These are phyloP conservation scores for Netelia melanura DNA, from an alignment of 2,888 invertebrate species.

Conservation along the genomic window DNA sequence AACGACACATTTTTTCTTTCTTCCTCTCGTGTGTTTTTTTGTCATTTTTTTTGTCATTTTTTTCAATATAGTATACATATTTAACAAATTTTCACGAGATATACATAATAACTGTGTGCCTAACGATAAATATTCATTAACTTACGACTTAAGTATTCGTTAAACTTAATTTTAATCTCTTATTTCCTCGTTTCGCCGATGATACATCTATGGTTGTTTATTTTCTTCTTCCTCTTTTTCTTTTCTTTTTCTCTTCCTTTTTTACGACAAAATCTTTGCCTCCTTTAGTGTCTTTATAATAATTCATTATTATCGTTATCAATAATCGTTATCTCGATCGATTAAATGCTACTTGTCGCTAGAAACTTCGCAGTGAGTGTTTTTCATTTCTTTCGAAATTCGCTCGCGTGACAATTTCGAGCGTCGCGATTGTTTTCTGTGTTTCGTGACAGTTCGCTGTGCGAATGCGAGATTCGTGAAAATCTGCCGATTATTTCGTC, in stretches of 20 bases:
- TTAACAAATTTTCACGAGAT: conserved; percentile 80
- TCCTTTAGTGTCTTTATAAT: conserved; percentile 65
- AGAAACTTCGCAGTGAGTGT: conserved; percentile 41
- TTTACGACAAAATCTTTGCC: conserved; percentile 62
- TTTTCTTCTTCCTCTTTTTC: conserved; percentile 56
- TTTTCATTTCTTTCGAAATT: not conserved
- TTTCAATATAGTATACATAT: conserved; percentile 80
- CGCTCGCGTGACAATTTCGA: too few relatives aligned
- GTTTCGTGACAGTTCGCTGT: too few relatives aligned
- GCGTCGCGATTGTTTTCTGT: too few relatives aligned
- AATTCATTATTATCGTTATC: conserved; percentile 66
- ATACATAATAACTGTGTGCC: conserved; percentile 76
- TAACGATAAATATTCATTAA: conserved; percentile 76
- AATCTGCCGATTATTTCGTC: not conserved
- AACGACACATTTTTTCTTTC: conserved; percentile 72
- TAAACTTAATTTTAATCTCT: conserved; percentile 53
- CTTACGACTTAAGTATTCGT: conserved; percentile 36
- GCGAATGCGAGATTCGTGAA: too few relatives aligned
- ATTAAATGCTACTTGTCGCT: conserved; percentile 59
- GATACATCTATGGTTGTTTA: conserved; percentile 49
- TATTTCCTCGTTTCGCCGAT: conserved; percentile 30
- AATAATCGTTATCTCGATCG: conserved; percentile 55
- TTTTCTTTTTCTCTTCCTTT: conserved; percentile 41
- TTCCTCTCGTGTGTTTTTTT: conserved; percentile 7
- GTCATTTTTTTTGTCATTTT: conserved; percentile 50